A percentile compares a stretch with the other conserved stretches of the same genome.
Evolutionary conservation across 1,140 invertebrate genomes (phyloP).

Genomic region (Drosophila elegans): DNA sequence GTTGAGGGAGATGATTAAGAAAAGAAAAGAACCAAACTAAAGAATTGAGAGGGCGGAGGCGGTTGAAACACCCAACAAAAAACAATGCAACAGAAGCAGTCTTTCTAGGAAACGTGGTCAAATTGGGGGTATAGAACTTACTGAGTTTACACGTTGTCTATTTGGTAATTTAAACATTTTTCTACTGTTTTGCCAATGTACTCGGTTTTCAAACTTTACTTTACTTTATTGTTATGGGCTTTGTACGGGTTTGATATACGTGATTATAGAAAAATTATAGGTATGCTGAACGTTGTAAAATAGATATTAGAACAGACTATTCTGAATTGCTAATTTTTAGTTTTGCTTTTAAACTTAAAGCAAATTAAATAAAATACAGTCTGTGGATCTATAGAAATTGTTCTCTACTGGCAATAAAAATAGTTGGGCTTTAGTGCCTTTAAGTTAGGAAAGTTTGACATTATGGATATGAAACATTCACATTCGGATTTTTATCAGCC

Average conservation of each 20-base stretch:
- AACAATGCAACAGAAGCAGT: slow-evolving; percentile 11
- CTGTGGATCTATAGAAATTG: no score
- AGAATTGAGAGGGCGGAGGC: slow-evolving; percentile 10
- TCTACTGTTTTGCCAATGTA: no score
- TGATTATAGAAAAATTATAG: no score
- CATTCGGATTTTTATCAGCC: no score
- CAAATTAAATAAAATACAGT: no score
- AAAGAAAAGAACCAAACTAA: slow-evolving; percentile 34
- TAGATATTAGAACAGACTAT: no score
- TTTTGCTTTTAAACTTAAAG: no score
- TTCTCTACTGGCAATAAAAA: not conserved
- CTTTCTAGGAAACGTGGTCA: slow-evolving; percentile 2
- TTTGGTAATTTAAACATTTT: not conserved
- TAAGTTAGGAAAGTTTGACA: not conserved
- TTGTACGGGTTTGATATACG: no score
- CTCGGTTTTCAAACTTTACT: no score
- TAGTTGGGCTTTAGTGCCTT: not conserved
- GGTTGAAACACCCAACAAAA: not conserved
- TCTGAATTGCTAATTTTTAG: no score
- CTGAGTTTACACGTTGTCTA: not conserved
- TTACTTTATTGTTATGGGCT: no score
- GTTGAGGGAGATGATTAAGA: slow-evolving; percentile 47
- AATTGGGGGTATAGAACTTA: slow-evolving; percentile 1
- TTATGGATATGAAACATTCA: not conserved
- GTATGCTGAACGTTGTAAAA: no score